Percentiles rank a stretch among this genome's conserved stretches.
Evolutionary conservation across 2,113 vertebrate genomes (phyloP).

Genomic region (Danionella cerebrum): DNA sequence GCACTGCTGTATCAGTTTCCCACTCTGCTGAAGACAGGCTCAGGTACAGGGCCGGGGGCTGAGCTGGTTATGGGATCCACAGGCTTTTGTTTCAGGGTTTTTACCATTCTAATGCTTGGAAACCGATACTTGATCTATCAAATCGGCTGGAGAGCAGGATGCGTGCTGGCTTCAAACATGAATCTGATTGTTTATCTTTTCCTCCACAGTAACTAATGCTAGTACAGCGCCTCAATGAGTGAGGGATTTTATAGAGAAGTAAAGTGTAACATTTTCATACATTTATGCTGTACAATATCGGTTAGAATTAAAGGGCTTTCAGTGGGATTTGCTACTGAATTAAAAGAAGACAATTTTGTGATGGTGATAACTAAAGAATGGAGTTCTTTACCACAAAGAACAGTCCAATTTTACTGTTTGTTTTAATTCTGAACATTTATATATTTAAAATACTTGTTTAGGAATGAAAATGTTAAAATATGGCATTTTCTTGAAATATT

Average conservation of each 20-base stretch:
- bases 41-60: slow-evolving; percentile 54
- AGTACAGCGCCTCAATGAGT: background rate
- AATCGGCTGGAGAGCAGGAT: slow-evolving; percentile 56
- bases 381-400: too few species aligned
- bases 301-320: too few species aligned
- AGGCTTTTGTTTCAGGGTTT: slow-evolving; percentile 64
- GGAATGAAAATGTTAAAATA: too few species aligned
- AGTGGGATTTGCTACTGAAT: too few species aligned
- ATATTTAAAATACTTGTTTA: too few species aligned
- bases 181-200: slow-evolving; percentile 45
- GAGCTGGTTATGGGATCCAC: slow-evolving; percentile 62
- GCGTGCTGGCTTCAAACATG: slow-evolving; percentile 51
- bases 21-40: slow-evolving; percentile 47
- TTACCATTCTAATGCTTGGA: slow-evolving; percentile 61
- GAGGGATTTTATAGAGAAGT: background rate
- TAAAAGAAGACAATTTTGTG: too few species aligned
- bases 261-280: too few species aligned
- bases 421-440: too few species aligned
- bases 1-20: slow-evolving; percentile 61
- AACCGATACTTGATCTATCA: slow-evolving; percentile 55
- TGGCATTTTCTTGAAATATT: too few species aligned
- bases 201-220: background rate
- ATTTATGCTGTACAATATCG: too few species aligned
- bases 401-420: too few species aligned
- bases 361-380: too few species aligned